Evolutionary conservation across 2,797 vertebrate species (phyloP).

Genomic region (Pipistrellus pipistrellus): DNA sequence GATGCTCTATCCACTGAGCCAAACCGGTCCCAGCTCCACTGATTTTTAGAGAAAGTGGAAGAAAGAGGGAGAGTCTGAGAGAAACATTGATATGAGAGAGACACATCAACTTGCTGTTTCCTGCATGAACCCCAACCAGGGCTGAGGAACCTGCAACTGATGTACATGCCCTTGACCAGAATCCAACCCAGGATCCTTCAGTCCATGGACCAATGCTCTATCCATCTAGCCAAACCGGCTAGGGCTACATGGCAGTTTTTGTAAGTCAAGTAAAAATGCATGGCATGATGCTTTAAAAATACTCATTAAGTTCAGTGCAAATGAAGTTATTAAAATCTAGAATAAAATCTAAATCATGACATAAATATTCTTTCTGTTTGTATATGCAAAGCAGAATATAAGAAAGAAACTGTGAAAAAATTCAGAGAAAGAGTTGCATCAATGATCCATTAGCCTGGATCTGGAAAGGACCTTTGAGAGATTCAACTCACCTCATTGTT

Average conservation of each 20-base stretch:
- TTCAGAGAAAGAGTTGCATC: not conserved
- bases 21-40: too few species aligned
- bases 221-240: too few species aligned
- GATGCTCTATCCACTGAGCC: too few species aligned
- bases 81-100: too few species aligned
- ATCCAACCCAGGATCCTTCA: too few species aligned
- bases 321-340: constrained; percentile 70
- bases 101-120: too few species aligned
- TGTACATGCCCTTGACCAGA: too few species aligned
- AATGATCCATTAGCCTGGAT: not conserved
- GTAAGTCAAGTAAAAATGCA: constrained; percentile 41
- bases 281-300: constrained; percentile 63
- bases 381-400: constrained; percentile 58
- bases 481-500: not conserved
- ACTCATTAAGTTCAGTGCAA: constrained; percentile 70
- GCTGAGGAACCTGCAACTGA: too few species aligned
- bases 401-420: constrained; percentile 29
- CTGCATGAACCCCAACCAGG: too few species aligned
- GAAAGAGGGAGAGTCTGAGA: too few species aligned
- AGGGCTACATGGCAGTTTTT: constrained; percentile 13
- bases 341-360: constrained; percentile 55
- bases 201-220: too few species aligned
- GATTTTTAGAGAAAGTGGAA: too few species aligned
- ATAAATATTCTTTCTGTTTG: constrained; percentile 64
- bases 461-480: not conserved